Evolutionary conservation across 2,888 invertebrate species (phyloP), one percentile per base, ranked within the genome.

Genomic region (Callimorpha dominula): DNA sequence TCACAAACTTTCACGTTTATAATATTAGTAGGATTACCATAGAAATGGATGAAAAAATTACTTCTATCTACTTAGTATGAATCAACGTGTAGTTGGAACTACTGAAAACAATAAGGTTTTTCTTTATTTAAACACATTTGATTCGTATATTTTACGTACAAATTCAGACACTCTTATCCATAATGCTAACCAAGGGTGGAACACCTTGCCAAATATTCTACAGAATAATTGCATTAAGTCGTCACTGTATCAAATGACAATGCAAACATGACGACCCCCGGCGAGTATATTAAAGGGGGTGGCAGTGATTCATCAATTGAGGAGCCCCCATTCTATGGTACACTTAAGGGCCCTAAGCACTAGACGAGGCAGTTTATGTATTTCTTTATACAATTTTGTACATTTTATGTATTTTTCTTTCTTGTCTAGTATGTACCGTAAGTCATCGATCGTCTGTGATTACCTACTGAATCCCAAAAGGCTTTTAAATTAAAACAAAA

Each of bases 301-400:
- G 78, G 73, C 79, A 82, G 90, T 91, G 90, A 91, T 90, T 91
- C 90, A 90, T 91, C 91, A 90, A 86, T 85, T 79, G 83, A 71
- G 73, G 76, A 65, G 74, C 83, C 86, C 84, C 67, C 86, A 84
- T 87, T 86, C 83, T 81, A 82, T 80, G 84, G 81, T 78, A 86
- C 74, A 79, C 81, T 81, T 77, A 71, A 82, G 84, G 82, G 77
- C 14, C 31, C 3, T 62, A 60, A 49, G 62, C 17, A 63, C 17
- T 63, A 78, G 76, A 85, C 81, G 54, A 54, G 54, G 20, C 5
- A 14, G 14, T 42, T 14, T 42, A 54, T 43, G 11, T 52, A 17
- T 66, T 1, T 54, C 42, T 9, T 5, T 49, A 14, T 20, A 11
- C 49, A 49, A 12, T 11, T 43, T n/a, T 20, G 6, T 15, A 50